phyloP scores from a whole-genome alignment of 53 echinoderm and acorn worm genomes.

The Henricia sp. region DNA sequence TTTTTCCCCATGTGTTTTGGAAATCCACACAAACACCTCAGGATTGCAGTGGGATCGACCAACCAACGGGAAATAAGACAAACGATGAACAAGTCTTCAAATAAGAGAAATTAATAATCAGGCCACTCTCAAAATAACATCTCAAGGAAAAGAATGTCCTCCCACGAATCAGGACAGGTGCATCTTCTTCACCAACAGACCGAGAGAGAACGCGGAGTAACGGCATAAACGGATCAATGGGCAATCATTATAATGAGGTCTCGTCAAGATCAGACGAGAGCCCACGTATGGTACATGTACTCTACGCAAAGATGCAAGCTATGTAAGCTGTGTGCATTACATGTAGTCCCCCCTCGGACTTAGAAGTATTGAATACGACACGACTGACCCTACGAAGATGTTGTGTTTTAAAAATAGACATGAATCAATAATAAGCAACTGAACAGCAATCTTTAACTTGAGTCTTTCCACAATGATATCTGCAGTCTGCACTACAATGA shows the following conservation, averaged over 20 bases:
- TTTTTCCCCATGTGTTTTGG: slow-evolving; percentile 46
- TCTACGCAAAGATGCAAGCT: no score
- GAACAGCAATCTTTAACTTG: neutral
- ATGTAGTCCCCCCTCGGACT: neutral
- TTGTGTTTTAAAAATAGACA: neutral
- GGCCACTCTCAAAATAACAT: neutral
- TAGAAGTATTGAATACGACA: neutral
- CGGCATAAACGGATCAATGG: neutral
- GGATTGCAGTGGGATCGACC: slow-evolving; percentile 4
- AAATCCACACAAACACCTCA: slow-evolving; percentile 49
- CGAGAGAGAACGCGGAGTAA: neutral
- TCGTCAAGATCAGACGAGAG: neutral
- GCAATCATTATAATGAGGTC: neutral
- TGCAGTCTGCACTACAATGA: no score
- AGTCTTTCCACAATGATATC: no score
- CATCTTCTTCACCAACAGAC: neutral
- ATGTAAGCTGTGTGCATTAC: slow-evolving; percentile 1
- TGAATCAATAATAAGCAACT: slow-evolving; percentile 13
- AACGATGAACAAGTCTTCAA: no score
- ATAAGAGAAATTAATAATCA: neutral
- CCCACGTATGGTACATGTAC: no score
- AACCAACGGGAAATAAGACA: neutral
- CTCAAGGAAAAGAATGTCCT: neutral
- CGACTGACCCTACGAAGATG: neutral
- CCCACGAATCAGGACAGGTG: neutral